Conservation (phyloP, 2,113 vertebrate genomes). For the Cryptotis parvus region DNA sequence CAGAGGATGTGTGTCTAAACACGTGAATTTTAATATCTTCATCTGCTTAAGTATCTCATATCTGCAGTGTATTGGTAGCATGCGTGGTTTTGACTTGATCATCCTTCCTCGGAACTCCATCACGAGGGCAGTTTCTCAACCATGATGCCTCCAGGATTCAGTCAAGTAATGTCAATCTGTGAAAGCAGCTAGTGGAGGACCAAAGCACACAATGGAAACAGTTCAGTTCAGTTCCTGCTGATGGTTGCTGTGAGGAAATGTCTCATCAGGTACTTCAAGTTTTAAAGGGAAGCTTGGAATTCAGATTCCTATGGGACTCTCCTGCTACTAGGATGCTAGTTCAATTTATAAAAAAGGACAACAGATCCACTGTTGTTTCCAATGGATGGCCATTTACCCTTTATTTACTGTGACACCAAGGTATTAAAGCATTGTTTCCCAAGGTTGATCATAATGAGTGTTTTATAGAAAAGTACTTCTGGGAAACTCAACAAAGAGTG, state of each 20-base stretch:
- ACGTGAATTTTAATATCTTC: neutral
- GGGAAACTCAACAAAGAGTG: constrained; percentile 24
- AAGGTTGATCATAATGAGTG: neutral
- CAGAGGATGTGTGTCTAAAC: neutral
- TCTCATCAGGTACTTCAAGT: neutral
- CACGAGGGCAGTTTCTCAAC: neutral
- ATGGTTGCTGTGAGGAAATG: neutral
- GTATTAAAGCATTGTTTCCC: neutral
- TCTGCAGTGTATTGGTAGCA: neutral
- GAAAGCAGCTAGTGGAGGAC: neutral
- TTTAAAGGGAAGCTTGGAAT: constrained; percentile 20
- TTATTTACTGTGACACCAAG: constrained; percentile 22
- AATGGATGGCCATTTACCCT: neutral
- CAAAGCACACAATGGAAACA: neutral
- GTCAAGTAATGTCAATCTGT: neutral
- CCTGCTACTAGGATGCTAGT: neutral
- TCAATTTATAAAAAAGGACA: neutral
- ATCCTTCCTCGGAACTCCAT: neutral
- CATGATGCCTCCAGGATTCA: neutral
- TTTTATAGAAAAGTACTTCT: neutral
- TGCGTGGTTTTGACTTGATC: neutral
- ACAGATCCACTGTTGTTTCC: neutral
- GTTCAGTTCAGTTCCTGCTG: neutral
- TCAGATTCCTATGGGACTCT: constrained; percentile 6
- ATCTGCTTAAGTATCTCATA: neutral